phyloP scores from a whole-genome alignment of 2,797 vertebrate species.

The Intellagama lesueurii region DNA sequence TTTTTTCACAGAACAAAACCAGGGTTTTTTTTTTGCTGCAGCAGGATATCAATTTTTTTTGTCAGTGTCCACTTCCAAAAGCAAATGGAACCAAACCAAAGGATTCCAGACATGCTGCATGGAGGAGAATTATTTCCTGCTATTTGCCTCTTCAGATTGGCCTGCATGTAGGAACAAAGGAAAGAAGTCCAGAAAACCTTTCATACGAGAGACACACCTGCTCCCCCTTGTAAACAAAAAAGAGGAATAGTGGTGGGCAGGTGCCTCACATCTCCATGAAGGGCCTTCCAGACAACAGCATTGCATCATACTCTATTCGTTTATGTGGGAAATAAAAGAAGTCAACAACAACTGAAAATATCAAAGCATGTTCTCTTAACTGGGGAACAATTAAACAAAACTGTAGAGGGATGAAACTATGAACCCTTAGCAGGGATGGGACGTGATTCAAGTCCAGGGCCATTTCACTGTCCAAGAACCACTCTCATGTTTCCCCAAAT shows the following conservation, averaged over 20 bases:
- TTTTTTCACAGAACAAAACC: not conserved
- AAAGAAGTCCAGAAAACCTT: not conserved
- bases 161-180: not conserved
- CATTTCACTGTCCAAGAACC: not conserved
- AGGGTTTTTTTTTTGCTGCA: not conserved
- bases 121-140: not conserved
- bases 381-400: not conserved
- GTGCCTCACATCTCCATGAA: not conserved
- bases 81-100: not conserved
- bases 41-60: not conserved
- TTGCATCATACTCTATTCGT: not conserved
- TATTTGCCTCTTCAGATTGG: not conserved
- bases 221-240: not conserved
- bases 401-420: not conserved
- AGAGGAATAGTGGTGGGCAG: not conserved
- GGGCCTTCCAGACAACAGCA: not conserved
- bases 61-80: not conserved
- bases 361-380: not conserved
- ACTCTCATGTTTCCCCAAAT: not conserved
- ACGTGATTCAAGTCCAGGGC: not conserved
- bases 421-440: too few species aligned
- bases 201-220: not conserved
- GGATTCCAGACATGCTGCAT: not conserved
- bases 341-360: not conserved
- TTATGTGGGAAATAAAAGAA: not conserved